phyloP scores from a whole-genome alignment of 30 jellyfish, hydroid and myxozoan genomes.

The Hydractinia echinata region DNA sequence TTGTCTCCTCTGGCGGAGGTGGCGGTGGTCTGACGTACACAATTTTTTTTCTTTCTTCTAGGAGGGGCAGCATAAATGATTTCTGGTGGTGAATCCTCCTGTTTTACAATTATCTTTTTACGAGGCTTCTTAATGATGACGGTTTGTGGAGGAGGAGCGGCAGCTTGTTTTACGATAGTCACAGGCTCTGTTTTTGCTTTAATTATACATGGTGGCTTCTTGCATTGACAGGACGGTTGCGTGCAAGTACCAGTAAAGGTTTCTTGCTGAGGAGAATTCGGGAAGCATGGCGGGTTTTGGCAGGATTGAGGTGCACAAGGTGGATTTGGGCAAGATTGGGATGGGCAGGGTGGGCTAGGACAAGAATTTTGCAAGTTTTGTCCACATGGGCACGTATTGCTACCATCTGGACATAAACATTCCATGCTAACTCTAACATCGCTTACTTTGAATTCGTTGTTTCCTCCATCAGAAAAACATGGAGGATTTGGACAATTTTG shows the following conservation, averaged over 20 bases:
- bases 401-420: no score
- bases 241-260: no score
- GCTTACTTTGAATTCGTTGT: no score
- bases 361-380: no score
- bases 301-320: constrained; percentile 12
- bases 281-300: not conserved
- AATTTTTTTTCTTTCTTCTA: constrained; percentile 19
- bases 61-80: constrained; percentile 10
- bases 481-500: no score
- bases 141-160: constrained; percentile 15
- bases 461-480: no score
- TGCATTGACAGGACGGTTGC: not conserved
- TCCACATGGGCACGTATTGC: no score
- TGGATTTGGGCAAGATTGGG: constrained; percentile 6
- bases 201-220: constrained; percentile 1
- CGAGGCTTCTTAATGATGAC: not conserved
- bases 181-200: not conserved
- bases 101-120: not conserved
- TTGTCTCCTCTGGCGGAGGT: constrained; percentile 17
- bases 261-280: not conserved
- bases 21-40: constrained; percentile 17
- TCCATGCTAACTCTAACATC: no score
- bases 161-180: not conserved
- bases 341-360: not conserved
- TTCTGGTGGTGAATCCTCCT: not conserved